Evolutionary conservation across 2,888 invertebrate genomes (phyloP), one percentile per base, ranked within the genome.

Genomic region (Penaeus monodon): DNA sequence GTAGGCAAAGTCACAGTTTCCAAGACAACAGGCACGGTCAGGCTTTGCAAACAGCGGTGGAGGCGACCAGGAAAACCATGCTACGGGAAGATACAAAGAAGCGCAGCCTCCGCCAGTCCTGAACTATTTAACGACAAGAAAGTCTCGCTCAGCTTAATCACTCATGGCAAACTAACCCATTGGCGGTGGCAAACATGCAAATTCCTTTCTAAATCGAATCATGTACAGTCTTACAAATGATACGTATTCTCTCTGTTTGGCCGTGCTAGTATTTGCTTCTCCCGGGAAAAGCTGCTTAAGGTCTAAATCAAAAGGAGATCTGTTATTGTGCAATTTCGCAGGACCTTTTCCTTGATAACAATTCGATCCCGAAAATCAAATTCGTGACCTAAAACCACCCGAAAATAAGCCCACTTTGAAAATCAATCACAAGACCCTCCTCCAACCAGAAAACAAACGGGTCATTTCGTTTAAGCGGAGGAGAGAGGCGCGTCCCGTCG

Each of bases 161-260:
- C 79, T 66, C 64, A 70, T 85, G 68, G 84, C 84, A 85, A 85
- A 85, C 78, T 85, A 79, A 85, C 73, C 79, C 84, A 85, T 85
- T 79, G 79, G 70, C 79, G 73, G 57, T 44, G 33, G 79, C 64
- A 85, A 85, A 85, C 84, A 85, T 8, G 66, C 79, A 79, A 79
- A 85, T 85, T 85, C 84, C 84, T 85, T 68, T 85, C 84, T 85
- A 85, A 85, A 85, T 79, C 84, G 84, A 79, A 85, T 85, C 84
- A 85, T 85, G 84, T 79, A 78, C 49, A 63, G 63, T 78, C 64
- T 6, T 33, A 85, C 84, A 85, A 57, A 85, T 79, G 84, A 85
- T 85, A 85, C 79, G 79, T 85, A 85, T 85, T 79, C 84, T 20
- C 38, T 63, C 33, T 85, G 84, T 85, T 44, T 79, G 49, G 70